phyloP scores from a whole-genome alignment of 1,140 invertebrate species.

The Asbolus verrucosus region DNA sequence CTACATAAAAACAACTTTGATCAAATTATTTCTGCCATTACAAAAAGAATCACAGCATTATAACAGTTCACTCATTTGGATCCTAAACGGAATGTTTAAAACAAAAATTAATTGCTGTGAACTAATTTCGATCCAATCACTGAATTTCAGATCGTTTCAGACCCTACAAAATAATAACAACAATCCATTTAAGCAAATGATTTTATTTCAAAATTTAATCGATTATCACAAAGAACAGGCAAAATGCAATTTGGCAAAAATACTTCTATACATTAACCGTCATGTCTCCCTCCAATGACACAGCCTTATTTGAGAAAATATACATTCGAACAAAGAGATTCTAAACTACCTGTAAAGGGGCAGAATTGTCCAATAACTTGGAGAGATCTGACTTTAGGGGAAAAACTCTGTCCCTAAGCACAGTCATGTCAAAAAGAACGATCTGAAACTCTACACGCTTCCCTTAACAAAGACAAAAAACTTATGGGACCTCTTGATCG shows the following conservation, averaged over 20 bases:
- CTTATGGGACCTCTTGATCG: slow-evolving; percentile 36
- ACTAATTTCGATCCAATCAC: too few species aligned
- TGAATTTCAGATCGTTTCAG: slow-evolving; percentile 38
- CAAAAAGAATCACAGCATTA: slow-evolving; percentile 51
- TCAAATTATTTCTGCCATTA: slow-evolving; percentile 44
- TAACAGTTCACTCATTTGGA: slow-evolving; percentile 39
- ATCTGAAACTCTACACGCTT: slow-evolving; percentile 38
- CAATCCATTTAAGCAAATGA: slow-evolving; percentile 28
- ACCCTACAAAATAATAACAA: slow-evolving; percentile 40
- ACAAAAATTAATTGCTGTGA: neutral
- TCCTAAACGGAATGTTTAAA: slow-evolving; percentile 13
- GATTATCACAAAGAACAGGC: slow-evolving; percentile 37
- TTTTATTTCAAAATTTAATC: slow-evolving; percentile 37
- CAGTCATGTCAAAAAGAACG: slow-evolving; percentile 23
- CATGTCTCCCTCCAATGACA: slow-evolving; percentile 22
- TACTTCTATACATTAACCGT: slow-evolving; percentile 8
- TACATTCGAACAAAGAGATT: slow-evolving; percentile 40
- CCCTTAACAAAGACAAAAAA: slow-evolving; percentile 3
- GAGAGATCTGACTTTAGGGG: neutral
- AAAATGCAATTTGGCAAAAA: slow-evolving; percentile 36
- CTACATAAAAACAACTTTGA: slow-evolving; percentile 29
- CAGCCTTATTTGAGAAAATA: slow-evolving; percentile 29
- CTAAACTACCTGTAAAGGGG: slow-evolving; percentile 19
- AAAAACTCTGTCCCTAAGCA: slow-evolving; percentile 16
- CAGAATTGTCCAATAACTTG: slow-evolving; percentile 22